These are phyloP conservation scores for Diarsia brunnea DNA, from an alignment of 2,888 invertebrate species.

Conservation along the genomic window DNA sequence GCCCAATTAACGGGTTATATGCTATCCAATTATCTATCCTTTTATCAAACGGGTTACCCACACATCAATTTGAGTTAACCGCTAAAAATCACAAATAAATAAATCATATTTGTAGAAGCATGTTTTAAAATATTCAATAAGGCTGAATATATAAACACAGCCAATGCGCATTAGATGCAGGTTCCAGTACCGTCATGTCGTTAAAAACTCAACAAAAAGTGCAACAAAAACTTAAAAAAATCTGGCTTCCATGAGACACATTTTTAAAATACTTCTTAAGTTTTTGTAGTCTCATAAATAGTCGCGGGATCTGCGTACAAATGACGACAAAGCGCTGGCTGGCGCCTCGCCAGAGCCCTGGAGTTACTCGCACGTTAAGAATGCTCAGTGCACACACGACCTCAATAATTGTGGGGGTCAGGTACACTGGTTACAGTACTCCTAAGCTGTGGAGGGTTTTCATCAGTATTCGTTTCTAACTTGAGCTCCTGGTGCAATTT, in stretches of 20 bases:
- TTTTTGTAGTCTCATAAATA: constrained; percentile 54
- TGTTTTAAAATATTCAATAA: not conserved
- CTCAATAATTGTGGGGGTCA: constrained; percentile 36
- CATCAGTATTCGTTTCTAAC: constrained; percentile 3
- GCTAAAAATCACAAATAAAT: not conserved
- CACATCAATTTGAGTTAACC: not conserved
- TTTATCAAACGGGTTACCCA: not conserved
- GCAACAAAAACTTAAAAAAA: constrained; percentile 26
- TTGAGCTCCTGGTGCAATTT: not conserved
- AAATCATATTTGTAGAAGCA: not conserved
- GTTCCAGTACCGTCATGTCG: not conserved
- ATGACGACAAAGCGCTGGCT: constrained; percentile 50
- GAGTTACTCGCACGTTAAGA: constrained; percentile 51
- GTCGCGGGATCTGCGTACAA: constrained; percentile 47
- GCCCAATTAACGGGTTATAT: not conserved
- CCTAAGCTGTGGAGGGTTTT: constrained; percentile 3
- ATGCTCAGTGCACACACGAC: constrained; percentile 36
- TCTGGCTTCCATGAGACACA: constrained; percentile 2
- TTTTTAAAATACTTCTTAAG: constrained; percentile 46
- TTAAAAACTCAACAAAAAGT: not conserved
- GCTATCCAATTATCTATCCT: no score
- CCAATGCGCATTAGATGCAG: constrained; percentile 17
- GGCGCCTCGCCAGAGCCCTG: constrained; percentile 54
- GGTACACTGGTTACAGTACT: constrained; percentile 31
- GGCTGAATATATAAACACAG: not conserved